These are phyloP conservation scores for Pandemis cinnamomeana DNA, from an alignment of 2,888 invertebrate species.

Conservation along the genomic window DNA sequence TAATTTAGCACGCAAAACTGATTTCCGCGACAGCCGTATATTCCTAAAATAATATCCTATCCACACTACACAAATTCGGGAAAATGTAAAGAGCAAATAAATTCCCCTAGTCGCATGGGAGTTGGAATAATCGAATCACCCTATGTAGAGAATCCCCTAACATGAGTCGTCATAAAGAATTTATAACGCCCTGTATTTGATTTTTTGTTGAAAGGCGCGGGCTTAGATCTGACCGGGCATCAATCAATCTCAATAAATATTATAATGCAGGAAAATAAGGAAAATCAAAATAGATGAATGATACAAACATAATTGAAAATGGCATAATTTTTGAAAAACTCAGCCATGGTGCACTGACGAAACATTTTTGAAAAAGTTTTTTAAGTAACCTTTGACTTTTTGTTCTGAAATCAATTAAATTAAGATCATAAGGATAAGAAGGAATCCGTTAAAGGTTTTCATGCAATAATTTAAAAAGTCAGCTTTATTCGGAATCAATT, in stretches of 20 bases:
- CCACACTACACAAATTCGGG: slow-evolving; percentile 36
- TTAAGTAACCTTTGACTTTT: too few relatives aligned
- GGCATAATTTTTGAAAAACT: too few relatives aligned
- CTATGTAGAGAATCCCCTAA: slow-evolving; percentile 35
- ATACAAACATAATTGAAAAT: too few relatives aligned
- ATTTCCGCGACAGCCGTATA: slow-evolving; percentile 16
- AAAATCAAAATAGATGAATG: too few relatives aligned
- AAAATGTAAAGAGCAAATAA: slow-evolving; percentile 41
- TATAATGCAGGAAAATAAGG: not conserved
- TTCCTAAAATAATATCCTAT: slow-evolving; percentile 41
- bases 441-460: not conserved
- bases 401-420: not conserved
- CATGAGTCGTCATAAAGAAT: slow-evolving; percentile 35
- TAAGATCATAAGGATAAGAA: too few relatives aligned
- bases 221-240: not conserved
- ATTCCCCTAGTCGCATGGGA: slow-evolving; percentile 40
- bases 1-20: slow-evolving; percentile 16
- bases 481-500: slow-evolving; percentile 8
- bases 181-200: slow-evolving; percentile 24
- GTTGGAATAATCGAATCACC: slow-evolving; percentile 39
- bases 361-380: too few relatives aligned
- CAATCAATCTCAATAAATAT: slow-evolving; percentile 19
- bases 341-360: too few relatives aligned
- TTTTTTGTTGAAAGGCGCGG: slow-evolving; percentile 17
- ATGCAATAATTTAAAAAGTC: not conserved